These are phyloP conservation scores for Entomyzon cyanotis DNA, from an alignment of 2,113 vertebrate species.

Conservation along the genomic window DNA sequence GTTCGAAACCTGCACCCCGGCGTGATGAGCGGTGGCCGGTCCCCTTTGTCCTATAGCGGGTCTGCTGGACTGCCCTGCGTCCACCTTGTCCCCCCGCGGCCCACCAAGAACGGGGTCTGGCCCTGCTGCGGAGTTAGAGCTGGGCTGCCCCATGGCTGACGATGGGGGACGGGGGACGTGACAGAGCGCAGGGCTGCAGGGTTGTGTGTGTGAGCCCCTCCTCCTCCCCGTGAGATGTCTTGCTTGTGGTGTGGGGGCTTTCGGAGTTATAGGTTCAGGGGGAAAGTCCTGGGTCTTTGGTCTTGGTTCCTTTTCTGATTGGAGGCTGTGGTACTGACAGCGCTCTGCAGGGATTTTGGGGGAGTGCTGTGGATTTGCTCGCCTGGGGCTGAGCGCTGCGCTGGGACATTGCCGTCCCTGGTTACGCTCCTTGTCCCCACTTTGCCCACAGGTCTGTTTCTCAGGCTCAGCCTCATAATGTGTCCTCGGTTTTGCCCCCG, in stretches of 20 bases:
- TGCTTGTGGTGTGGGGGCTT: background rate
- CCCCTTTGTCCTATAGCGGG: background rate
- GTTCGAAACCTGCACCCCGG: fast-evolving
- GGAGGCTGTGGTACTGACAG: background rate
- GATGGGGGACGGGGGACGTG: background rate
- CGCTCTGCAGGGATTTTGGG: background rate
- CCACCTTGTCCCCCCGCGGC: fast-evolving
- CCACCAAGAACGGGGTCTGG: fast-evolving
- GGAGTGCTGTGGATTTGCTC: background rate
- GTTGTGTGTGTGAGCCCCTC: background rate
- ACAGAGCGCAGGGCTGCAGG: background rate
- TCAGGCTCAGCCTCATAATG: background rate
- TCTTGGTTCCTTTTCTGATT: background rate
- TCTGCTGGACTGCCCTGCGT: background rate
- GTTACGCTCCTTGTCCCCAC: fast-evolving
- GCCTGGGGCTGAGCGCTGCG: fast-evolving
- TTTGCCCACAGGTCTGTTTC: background rate
- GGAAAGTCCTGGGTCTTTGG: background rate
- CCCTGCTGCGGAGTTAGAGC: fast-evolving
- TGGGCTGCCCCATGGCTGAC: background rate
- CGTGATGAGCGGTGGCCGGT: fast-evolving
- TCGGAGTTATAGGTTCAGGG: background rate
- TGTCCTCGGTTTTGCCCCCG: background rate
- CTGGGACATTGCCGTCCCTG: background rate
- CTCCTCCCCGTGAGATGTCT: background rate